phyloP scores from a whole-genome alignment of 2,888 invertebrate genomes.

The Trissolcus japonicus region DNA sequence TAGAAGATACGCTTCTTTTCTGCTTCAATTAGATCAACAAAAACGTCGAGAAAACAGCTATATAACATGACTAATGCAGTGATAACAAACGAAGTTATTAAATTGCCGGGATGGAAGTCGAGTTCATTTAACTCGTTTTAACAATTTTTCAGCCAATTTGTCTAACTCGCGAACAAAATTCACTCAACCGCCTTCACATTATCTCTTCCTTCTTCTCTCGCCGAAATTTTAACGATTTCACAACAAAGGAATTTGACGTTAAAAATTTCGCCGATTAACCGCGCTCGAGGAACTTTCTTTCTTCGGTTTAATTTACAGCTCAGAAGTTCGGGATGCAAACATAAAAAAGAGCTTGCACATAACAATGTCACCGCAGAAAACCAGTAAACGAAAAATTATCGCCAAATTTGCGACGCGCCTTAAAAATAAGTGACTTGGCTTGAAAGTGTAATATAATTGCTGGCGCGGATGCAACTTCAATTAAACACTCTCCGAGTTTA shows the following conservation, averaged over 20 bases:
- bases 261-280: no score
- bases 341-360: conserved; percentile 21
- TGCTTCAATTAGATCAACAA: conserved; percentile 11
- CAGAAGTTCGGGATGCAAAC: conserved; percentile 20
- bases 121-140: conserved; percentile 4
- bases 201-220: conserved; percentile 1
- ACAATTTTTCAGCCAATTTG: conserved; percentile 4
- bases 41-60: conserved; percentile 10
- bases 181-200: no score
- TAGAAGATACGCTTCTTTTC: conserved; percentile 14
- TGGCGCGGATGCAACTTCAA: conserved; percentile 39
- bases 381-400: conserved; percentile 42
- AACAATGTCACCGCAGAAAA: conserved; percentile 41
- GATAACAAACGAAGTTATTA: conserved; percentile 6
- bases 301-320: neutral
- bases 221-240: neutral
- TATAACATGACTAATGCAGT: conserved; percentile 15
- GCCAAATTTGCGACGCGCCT: conserved; percentile 10
- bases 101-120: neutral
- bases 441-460: conserved; percentile 47
- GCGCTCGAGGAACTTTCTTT: neutral
- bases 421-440: conserved; percentile 25
- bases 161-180: neutral
- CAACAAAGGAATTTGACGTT: no score
- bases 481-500: conserved; percentile 47